Conservation (phyloP, 2,888 invertebrate species). For the Tolmerus cingulatus region DNA sequence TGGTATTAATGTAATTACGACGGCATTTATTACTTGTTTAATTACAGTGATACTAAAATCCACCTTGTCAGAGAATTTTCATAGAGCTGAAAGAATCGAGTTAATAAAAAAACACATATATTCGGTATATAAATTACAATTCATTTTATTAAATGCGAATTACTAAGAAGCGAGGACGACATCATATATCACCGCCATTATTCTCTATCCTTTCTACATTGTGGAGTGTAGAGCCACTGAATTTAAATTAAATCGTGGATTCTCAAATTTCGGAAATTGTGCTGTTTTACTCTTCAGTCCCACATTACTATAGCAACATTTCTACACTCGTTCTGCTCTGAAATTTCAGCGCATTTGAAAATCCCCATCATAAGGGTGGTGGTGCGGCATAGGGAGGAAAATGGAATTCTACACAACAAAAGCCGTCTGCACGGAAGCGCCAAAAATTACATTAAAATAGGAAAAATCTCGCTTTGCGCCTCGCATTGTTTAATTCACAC, state of each 20-base stretch:
- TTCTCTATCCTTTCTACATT: background rate
- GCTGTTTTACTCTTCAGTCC: background rate
- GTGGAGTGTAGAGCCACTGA: background rate
- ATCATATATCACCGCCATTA: background rate
- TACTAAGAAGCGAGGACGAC: background rate
- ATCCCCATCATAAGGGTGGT: background rate
- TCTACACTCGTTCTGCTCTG: background rate
- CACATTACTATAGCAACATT: background rate
- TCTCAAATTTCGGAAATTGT: background rate
- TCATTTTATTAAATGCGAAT: background rate
- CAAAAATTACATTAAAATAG: background rate
- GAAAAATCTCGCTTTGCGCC: background rate
- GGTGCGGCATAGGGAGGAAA: background rate
- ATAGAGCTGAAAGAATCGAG: background rate
- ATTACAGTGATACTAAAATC: background rate
- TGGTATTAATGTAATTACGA: background rate
- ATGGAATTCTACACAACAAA: background rate
- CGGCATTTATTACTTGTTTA: background rate
- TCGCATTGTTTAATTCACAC: conserved; percentile 14
- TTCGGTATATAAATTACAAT: background rate
- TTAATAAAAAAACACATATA: background rate
- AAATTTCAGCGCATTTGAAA: background rate
- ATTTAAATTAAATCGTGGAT: background rate
- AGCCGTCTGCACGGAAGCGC: background rate
- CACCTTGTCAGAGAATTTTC: background rate